phyloP scores from a whole-genome alignment of 2,888 invertebrate genomes.

The Chydorus sphaericus region DNA sequence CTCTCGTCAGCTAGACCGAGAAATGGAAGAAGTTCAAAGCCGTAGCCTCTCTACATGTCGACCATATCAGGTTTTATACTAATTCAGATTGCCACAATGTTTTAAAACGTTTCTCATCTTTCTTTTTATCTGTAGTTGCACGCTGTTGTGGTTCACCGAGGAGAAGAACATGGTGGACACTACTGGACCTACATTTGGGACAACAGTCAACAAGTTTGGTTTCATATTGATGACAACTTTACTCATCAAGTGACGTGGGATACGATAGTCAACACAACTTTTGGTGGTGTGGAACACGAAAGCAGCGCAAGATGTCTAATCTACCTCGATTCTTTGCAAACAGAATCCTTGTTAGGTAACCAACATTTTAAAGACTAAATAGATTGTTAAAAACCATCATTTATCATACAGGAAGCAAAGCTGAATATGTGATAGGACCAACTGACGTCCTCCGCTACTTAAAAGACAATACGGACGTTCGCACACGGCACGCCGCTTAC shows the following conservation, averaged over 20 bases:
- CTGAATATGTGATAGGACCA: background rate
- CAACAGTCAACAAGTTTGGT: conserved; percentile 25
- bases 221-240: conserved; percentile 32
- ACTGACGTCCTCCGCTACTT: background rate
- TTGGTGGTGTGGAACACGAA: conserved; percentile 29
- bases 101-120: no score
- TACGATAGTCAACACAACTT: conserved; percentile 29
- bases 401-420: background rate
- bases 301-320: conserved; percentile 32
- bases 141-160: conserved; percentile 33
- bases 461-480: background rate
- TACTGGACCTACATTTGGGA: conserved; percentile 33
- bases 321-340: conserved; percentile 26
- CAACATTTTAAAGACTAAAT: background rate
- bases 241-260: conserved; percentile 30
- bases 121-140: no score
- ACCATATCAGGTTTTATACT: no score
- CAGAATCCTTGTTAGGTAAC: conserved; percentile 16
- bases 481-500: background rate
- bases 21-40: background rate
- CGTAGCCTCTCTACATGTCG: background rate
- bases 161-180: conserved; percentile 32
- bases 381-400: background rate
- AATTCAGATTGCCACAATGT: no score
- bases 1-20: background rate